phyloP scores from a whole-genome alignment of 2,113 vertebrate species.

The Symphodus melops region DNA sequence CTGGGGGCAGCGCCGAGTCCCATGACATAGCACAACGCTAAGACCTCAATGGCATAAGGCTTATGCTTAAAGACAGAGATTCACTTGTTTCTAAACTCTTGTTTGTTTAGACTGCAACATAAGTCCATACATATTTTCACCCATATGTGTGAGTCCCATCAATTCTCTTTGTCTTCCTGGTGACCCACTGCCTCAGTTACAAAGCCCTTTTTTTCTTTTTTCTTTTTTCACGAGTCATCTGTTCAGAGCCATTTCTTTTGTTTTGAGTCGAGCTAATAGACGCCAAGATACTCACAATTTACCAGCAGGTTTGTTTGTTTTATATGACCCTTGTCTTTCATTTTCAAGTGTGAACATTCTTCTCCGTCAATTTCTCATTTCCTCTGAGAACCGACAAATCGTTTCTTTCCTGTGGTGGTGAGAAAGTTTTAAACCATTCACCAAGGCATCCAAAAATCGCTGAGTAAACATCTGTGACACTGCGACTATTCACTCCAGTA shows the following conservation, averaged over 20 bases:
- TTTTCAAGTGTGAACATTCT: constrained; percentile 44
- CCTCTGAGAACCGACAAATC: constrained; percentile 56
- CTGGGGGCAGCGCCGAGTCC: constrained; percentile 56
- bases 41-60: constrained; percentile 69
- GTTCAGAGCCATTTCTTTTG: constrained; percentile 33
- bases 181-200: constrained; percentile 48
- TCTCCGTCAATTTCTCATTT: constrained; percentile 49
- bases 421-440: constrained; percentile 55
- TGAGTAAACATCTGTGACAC: constrained; percentile 41
- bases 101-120: constrained; percentile 56
- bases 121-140: constrained; percentile 34
- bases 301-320: constrained; percentile 11
- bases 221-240: constrained; percentile 57
- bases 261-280: constrained; percentile 23
- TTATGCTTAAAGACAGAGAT: constrained; percentile 66
- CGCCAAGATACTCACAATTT: constrained; percentile 11
- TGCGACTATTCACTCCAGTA: neutral
- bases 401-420: constrained; percentile 65
- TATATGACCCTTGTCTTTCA: constrained; percentile 16
- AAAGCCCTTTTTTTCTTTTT: constrained; percentile 24
- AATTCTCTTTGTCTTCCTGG: constrained; percentile 55
- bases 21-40: constrained; percentile 69
- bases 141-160: constrained; percentile 41
- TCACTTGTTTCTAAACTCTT: constrained; percentile 60
- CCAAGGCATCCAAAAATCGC: constrained; percentile 43